Evolutionary conservation across 1,140 invertebrate genomes (phyloP).

Genomic region (Neodiprion virginianus): DNA sequence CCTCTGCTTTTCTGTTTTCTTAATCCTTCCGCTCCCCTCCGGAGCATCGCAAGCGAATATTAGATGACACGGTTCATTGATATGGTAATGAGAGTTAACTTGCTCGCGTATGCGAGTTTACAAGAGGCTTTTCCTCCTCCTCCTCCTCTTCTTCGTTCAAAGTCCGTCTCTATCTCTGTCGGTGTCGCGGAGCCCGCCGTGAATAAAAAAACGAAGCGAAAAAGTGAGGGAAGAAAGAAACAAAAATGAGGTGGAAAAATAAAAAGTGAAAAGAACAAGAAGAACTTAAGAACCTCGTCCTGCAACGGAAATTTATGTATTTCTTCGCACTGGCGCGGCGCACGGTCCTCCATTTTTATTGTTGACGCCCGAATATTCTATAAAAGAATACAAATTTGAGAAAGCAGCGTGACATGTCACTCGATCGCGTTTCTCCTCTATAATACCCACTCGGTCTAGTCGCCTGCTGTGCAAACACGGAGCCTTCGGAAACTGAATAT

Average conservation of each 20-base stretch:
- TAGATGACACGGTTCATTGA: neutral
- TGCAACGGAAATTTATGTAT: neutral
- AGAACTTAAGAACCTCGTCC: neutral
- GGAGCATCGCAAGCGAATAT: neutral
- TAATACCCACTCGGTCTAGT: slow-evolving; percentile 10
- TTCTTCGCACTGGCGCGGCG: neutral
- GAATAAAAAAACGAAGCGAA: neutral
- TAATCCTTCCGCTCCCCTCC: neutral
- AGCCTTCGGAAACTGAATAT: neutral
- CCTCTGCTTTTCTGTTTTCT: neutral
- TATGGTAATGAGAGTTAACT: neutral
- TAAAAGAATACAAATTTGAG: slow-evolving; percentile 40
- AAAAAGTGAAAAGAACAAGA: neutral
- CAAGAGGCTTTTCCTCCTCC: neutral
- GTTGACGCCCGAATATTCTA: slow-evolving; percentile 16
- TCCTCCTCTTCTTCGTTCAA: neutral
- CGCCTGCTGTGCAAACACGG: slow-evolving; percentile 41
- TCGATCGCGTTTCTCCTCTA: slow-evolving; percentile 10
- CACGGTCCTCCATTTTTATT: neutral
- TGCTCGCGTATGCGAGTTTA: neutral
- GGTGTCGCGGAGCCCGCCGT: neutral
- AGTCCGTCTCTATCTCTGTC: neutral
- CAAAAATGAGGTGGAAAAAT: too few species aligned
- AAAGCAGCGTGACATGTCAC: slow-evolving; percentile 32
- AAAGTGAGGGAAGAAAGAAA: too few species aligned